These are phyloP conservation scores for Platyura marginata DNA, from an alignment of 1,140 invertebrate species.

Conservation along the genomic window DNA sequence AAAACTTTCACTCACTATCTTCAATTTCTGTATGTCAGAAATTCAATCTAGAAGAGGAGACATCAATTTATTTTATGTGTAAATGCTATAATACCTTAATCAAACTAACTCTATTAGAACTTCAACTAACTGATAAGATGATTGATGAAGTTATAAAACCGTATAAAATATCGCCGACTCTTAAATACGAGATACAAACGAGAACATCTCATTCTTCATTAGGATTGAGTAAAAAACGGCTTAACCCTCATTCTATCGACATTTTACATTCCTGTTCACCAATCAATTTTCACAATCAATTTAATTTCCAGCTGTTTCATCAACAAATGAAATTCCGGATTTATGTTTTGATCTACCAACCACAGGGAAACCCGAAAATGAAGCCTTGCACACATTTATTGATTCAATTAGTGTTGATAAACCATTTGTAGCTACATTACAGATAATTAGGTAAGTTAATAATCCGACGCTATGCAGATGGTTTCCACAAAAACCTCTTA, in stretches of 20 bases:
- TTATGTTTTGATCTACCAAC: slow-evolving; percentile 58
- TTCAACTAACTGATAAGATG: too few relatives aligned
- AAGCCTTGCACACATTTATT: slow-evolving; percentile 63
- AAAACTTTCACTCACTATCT: too few relatives aligned
- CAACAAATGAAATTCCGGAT: slow-evolving; percentile 33
- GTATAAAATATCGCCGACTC: too few relatives aligned
- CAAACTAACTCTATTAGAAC: too few relatives aligned
- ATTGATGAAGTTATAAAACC: too few relatives aligned
- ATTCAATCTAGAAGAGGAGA: too few relatives aligned
- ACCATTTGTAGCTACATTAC: slow-evolving; percentile 54
- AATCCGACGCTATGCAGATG: background rate
- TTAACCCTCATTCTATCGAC: slow-evolving; percentile 6
- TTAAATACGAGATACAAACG: too few relatives aligned
- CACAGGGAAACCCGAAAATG: slow-evolving; percentile 54
- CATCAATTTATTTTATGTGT: too few relatives aligned
- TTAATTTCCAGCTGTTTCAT: slow-evolving; percentile 31
- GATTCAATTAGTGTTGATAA: slow-evolving; percentile 69
- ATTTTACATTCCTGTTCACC: too few relatives aligned
- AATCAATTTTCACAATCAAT: too few relatives aligned
- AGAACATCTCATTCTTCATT: background rate
- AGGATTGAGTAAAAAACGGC: background rate
- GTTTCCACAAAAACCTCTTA: background rate
- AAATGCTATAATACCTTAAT: too few relatives aligned
- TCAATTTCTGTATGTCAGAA: too few relatives aligned
- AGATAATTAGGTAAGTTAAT: slow-evolving; percentile 62